Base-by-base conservation (phyloP, 2,113 vertebrate species). In the Xyliphius kryptos region DNA sequence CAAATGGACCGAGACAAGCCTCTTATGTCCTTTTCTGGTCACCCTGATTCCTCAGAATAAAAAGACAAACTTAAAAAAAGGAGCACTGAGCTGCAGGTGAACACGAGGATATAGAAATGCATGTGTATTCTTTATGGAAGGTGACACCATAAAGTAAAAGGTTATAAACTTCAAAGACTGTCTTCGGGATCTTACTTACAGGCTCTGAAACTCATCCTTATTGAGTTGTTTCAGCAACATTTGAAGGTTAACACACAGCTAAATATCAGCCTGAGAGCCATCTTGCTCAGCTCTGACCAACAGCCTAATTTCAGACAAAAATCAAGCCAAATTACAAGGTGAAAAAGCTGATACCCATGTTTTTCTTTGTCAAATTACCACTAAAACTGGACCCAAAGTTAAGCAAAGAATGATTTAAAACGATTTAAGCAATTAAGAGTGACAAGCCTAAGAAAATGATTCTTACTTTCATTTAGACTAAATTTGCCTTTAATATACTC, bases 21-120 rank as follows among this genome's bases (percentile, higher is more conserved):
- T 37, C 15, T 20, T 26, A 37, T 2, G 57, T 55, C 50, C 43
- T 68, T 49, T 59, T 58, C 16, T 41, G 46, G 66, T 53, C 61
- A 64, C 17, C 5, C n/a, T 6, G 52, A 5, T 41, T 19, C 41
- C 16, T 16, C 10, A 26, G n/a, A 12, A n/a, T 14, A 49, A 12
- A 37, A 44, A 49, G 6, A 41, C 56, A 32, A 32, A 32, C 26
- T 5, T 5, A 6, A 46, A 46, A 46, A 46, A 6, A n/a, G 43
- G 43, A 46, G 3, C 12, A 14, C 56, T 46, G 17, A 50, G 14
- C 13, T 4, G 43, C 43, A 46, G 43, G 3, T 46, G 43, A n/a
- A 6, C 13, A 14, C 5, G 43, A 6, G 1, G 3, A 13, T 13
- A n/a, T 6, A 46, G 40, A 12, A 3, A 46, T n/a, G 6, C 43